These are phyloP conservation scores for Emmelina monodactyla DNA, from an alignment of 2,888 invertebrate genomes.

Conservation along the genomic window DNA sequence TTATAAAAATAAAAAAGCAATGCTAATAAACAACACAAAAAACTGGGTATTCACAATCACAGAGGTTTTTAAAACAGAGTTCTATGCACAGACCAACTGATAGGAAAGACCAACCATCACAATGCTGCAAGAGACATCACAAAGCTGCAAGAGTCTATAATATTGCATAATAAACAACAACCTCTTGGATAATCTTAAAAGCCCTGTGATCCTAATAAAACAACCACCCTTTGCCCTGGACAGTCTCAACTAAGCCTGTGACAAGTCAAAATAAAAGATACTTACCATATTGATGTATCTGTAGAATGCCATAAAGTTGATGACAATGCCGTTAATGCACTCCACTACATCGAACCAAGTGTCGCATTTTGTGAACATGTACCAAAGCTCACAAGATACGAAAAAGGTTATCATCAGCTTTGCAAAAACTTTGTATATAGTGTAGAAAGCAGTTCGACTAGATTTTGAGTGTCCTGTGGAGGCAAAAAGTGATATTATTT, in stretches of 20 bases:
- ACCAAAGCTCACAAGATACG: slow-evolving; percentile 33
- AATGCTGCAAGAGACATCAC: background rate
- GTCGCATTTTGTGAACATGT: slow-evolving; percentile 23
- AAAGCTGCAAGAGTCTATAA: background rate
- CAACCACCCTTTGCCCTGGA: no score
- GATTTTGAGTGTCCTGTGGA: background rate
- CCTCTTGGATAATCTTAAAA: no score
- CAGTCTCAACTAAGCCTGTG: no score
- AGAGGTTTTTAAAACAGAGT: no score
- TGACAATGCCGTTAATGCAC: slow-evolving; percentile 27
- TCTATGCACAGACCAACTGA: no score
- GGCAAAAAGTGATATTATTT: no score
- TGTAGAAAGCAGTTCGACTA: slow-evolving; percentile 18
- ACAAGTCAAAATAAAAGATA: slow-evolving; percentile 2
- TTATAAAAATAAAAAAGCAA: no score
- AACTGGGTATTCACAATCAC: no score
- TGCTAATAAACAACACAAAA: no score
- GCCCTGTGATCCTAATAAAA: no score
- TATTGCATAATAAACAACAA: background rate
- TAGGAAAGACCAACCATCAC: background rate
- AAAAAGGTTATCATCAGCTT: slow-evolving; percentile 27
- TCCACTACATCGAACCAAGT: slow-evolving; percentile 31
- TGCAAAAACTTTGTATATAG: slow-evolving; percentile 28
- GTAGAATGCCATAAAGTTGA: slow-evolving; percentile 34
- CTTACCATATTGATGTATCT: slow-evolving; percentile 42